Base-by-base conservation (phyloP, 2,888 invertebrate genomes). In the Drosophila melanosoma region DNA sequence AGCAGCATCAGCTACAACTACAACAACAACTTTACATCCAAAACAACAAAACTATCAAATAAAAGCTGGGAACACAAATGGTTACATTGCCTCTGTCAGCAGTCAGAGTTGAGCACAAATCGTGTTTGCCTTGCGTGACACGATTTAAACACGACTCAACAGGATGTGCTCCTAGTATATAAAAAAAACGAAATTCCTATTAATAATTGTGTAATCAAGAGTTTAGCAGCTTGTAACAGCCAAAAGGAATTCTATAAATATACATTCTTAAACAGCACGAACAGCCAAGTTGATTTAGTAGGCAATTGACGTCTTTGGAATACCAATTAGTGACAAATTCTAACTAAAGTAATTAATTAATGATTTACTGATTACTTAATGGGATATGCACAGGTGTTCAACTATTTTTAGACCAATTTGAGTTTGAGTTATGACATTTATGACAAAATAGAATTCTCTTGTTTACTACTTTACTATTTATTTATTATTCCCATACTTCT, bases 1-100 rank as follows among this genome's bases (percentile, higher is more conserved):
- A 63, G 58, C 54, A 57, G 38, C 54, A 45, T 45, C 23, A 45
- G 20, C 45, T 45, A 8, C 20, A 23, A 15, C 20, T n/a, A 33
- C 51, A 42, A 23, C 74, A 67, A 54, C 87, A 82, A 87, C 83
- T 89, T 87, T 72, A 66, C 56, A 69, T 69, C 71, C 82, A 87
- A 87, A 74, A 68, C 69, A 65, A 57, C 53, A 80, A 52, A 49
- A 53, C 20, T 26, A 20, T 32, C 29, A 35, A 48, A 40, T 59
- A 65, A 26, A 57, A 68, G 52, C 53, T 49, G 64, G 64, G 72
- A 69, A 67, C 57, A 71, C 65, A 68, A 64, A 71, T 61, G 38
- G 62, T 52, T 45, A 56, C 66, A 66, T 60, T 71, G 73, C 68
- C 68, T 68, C 36, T 15, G 15, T 15, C 45, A 23, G 20, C 23